These are phyloP conservation scores for Cossypha dichroa DNA, from an alignment of 2,797 vertebrate genomes.

Conservation along the genomic window DNA sequence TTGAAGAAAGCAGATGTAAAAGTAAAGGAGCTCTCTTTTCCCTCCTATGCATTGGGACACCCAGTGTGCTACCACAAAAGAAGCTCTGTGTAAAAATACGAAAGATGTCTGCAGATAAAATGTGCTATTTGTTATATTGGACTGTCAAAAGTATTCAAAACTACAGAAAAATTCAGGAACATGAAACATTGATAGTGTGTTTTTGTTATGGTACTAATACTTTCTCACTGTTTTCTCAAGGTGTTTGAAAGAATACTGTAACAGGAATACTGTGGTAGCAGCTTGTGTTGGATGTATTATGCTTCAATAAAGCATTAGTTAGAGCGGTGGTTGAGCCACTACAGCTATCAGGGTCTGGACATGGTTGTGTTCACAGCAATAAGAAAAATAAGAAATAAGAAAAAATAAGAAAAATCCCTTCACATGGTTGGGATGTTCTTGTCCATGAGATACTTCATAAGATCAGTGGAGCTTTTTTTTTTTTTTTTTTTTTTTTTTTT, in stretches of 20 bases:
- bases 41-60: neutral
- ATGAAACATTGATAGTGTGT: rapidly evolving
- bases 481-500: rapidly evolving
- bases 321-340: neutral
- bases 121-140: neutral
- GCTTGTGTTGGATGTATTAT: neutral
- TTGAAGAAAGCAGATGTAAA: neutral
- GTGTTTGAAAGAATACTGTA: neutral
- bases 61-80: neutral
- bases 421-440: rapidly evolving
- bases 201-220: neutral
- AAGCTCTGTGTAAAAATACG: neutral
- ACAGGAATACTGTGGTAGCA: rapidly evolving
- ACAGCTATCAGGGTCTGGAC: neutral
- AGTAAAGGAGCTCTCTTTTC: neutral
- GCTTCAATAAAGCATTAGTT: neutral
- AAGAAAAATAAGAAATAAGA: neutral
- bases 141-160: neutral
- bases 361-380: neutral
- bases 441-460: neutral
- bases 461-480: rapidly evolving
- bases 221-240: neutral
- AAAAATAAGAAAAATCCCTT: neutral
- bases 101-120: neutral
- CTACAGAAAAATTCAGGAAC: neutral